phyloP scores from a whole-genome alignment of 2,888 invertebrate species.

The Cactoblastis cactorum region DNA sequence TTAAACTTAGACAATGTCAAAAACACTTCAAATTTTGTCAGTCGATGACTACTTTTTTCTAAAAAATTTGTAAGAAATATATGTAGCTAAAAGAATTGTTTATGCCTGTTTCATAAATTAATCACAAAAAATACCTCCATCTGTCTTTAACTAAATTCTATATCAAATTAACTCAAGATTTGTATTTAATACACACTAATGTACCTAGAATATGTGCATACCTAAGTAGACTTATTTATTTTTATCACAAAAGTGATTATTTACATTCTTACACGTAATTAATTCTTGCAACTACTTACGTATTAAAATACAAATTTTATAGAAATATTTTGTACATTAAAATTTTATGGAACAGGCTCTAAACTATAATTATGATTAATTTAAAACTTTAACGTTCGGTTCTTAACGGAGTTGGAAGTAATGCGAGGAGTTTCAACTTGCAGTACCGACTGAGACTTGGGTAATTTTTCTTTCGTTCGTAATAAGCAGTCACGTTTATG shows the following conservation, averaged over 20 bases:
- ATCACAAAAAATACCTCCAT: no score
- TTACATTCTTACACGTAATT: no score
- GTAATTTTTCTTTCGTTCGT: slow-evolving; percentile 50
- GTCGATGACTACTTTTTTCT: background rate
- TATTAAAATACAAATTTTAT: no score
- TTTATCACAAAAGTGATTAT: no score
- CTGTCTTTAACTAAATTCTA: no score
- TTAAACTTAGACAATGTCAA: background rate
- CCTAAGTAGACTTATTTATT: no score
- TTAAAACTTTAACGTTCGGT: no score
- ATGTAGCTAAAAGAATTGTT: background rate
- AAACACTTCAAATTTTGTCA: slow-evolving; percentile 11
- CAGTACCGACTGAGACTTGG: slow-evolving; percentile 38
- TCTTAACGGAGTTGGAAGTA: background rate
- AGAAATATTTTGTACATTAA: background rate
- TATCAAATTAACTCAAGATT: no score
- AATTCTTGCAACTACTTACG: no score
- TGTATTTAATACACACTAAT: no score
- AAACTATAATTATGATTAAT: background rate
- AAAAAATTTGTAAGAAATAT: background rate
- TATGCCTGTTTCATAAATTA: background rate
- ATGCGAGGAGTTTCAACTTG: slow-evolving; percentile 24
- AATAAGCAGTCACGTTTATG: slow-evolving; percentile 55
- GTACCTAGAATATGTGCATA: no score
- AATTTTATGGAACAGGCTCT: background rate